phyloP scores from a whole-genome alignment of 2,113 vertebrate species.

The Merops nubicus region DNA sequence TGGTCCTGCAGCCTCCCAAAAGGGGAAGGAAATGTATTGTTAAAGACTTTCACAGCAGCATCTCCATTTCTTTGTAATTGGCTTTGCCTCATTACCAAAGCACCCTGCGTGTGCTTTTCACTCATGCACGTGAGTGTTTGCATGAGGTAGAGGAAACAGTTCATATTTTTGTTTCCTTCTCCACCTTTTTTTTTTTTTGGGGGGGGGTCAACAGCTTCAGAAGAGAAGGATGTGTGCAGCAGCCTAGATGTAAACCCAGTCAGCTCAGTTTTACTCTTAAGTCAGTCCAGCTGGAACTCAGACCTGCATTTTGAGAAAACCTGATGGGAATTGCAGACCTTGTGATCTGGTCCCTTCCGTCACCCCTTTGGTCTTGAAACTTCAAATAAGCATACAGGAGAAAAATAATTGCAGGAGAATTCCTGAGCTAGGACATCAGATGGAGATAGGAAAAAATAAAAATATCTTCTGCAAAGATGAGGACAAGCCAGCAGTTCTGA shows the following conservation, averaged over 20 bases:
- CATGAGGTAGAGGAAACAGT: background rate
- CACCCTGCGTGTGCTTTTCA: background rate
- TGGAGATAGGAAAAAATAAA: background rate
- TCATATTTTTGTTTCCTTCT: background rate
- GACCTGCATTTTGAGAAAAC: background rate
- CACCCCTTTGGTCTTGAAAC: background rate
- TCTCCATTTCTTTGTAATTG: background rate
- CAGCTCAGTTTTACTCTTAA: background rate
- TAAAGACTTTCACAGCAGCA: background rate
- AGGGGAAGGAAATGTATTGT: background rate
- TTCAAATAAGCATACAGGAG: background rate
- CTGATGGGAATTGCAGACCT: background rate
- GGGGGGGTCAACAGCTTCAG: background rate
- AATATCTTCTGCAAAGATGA: background rate
- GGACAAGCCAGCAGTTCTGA: background rate
- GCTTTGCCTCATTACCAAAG: background rate
- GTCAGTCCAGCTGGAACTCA: background rate
- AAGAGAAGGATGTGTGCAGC: background rate
- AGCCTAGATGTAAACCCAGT: background rate
- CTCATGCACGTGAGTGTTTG: background rate
- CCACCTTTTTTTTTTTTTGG: background rate
- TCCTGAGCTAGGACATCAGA: background rate
- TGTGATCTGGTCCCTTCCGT: background rate
- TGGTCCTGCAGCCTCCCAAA: background rate
- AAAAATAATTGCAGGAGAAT: constrained; percentile 1